Percentiles rank a stretch among this genome's conserved stretches.
Evolutionary conservation across 1,140 invertebrate species (phyloP).

Genomic region (Micrasema minimum): DNA sequence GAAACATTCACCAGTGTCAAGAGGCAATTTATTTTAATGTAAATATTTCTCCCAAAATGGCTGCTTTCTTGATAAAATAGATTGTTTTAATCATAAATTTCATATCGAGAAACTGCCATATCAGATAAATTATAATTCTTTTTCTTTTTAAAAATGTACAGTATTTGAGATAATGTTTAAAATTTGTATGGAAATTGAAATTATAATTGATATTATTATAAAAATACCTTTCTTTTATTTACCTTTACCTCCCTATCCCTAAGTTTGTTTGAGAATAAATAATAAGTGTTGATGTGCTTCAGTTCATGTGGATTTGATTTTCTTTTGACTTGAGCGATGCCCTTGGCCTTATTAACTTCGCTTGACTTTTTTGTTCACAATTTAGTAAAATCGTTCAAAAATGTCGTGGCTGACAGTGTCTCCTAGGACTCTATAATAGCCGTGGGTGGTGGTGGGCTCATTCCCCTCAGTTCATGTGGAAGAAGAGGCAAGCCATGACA

Average conservation of each 20-base stretch:
- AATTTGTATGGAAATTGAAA: constrained; percentile 74
- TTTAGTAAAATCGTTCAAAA: no score
- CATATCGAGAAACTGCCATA: constrained; percentile 74
- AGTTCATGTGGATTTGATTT: no score
- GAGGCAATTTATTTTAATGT: constrained; percentile 52
- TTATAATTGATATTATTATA: constrained; percentile 68
- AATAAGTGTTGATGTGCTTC: no score
- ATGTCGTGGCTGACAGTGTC: no score
- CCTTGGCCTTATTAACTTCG: no score
- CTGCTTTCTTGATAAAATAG: constrained; percentile 54
- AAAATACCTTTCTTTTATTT: constrained; percentile 18
- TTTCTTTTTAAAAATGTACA: constrained; percentile 70
- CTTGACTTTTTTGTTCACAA: no score
- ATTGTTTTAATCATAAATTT: constrained; percentile 59
- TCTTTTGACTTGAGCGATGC: no score
- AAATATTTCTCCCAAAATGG: constrained; percentile 54
- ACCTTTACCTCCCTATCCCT: background rate
- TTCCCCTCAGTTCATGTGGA: no score
- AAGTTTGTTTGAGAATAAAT: background rate
- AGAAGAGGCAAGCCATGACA: no score
- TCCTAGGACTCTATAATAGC: no score
- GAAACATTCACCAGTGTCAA: constrained; percentile 49
- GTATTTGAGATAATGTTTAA: constrained; percentile 75
- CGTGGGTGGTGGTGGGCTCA: no score
- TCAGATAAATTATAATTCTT: constrained; percentile 66